phyloP scores from a whole-genome alignment of 2,113 vertebrate species.

The Sinocyclocheilus maitianheensis region DNA sequence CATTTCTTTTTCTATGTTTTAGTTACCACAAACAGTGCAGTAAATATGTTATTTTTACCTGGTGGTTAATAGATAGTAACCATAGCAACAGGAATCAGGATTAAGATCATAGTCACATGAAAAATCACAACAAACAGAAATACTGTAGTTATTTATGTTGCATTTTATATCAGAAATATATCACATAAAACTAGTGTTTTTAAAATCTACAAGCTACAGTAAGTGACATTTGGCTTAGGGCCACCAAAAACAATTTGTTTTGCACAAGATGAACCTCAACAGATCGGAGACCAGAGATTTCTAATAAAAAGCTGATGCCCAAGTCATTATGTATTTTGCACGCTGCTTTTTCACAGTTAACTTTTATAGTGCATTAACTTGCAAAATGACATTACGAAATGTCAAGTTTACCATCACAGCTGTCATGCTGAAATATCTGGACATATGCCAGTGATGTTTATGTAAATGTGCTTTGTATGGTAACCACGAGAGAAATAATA shows the following conservation, averaged over 20 bases:
- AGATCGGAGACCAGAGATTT: not conserved
- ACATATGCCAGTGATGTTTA: not conserved
- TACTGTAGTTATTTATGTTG: not conserved
- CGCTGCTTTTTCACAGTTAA: not conserved
- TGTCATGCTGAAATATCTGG: slow-evolving; percentile 10
- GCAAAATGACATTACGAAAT: slow-evolving; percentile 11
- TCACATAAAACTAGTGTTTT: not conserved
- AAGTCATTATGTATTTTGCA: not conserved
- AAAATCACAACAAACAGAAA: not conserved
- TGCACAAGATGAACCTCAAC: not conserved
- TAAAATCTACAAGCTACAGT: not conserved
- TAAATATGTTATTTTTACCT: not conserved
- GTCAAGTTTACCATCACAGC: slow-evolving; percentile 10
- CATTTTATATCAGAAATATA: not conserved
- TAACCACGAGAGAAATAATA: not conserved
- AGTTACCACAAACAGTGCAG: not conserved
- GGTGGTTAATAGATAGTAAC: not conserved
- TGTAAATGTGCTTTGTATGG: not conserved
- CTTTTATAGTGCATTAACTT: not conserved
- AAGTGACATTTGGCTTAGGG: not conserved
- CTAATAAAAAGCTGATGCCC: not conserved
- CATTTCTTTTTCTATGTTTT: not conserved
- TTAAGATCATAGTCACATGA: not conserved
- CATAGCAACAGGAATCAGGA: not conserved
- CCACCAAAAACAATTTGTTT: not conserved